Base-by-base conservation (phyloP, 2,797 vertebrate species). In the Neoniphon sammara region DNA sequence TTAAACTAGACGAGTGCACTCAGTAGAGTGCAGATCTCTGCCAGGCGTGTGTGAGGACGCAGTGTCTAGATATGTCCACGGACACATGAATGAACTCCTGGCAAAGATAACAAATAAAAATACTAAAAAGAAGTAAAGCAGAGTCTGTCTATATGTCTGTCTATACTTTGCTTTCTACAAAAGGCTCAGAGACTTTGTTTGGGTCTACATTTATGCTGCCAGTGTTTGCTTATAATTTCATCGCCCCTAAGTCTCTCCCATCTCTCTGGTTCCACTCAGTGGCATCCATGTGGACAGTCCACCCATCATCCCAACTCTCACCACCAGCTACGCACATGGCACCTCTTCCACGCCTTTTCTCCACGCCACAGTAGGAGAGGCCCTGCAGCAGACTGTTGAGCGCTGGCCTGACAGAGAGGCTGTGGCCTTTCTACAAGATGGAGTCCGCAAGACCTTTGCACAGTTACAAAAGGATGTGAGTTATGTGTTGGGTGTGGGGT, bases 401-500 rank as follows among this genome's bases (percentile, higher is more conserved):
- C 91, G 73, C 7, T 75, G 83, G 21, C 97, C 97, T 0, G 91
- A 97, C 73, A 87, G 84, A 0, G 95, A 98, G n/a, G 97, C 97
- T 0, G 0, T 96, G 76, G 89, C 88, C 0, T 95, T 96, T 50
- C 0, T 89, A 20, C 77, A 92, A 0, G 94, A 94, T 0, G 93
- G 93, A 2, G 20, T 96, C 82, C 93, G 96, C 61, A 94, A 95
- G 84, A 98, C 95, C 0, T 99, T 97, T 70, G 91, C 94, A n/a
- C 92, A 96, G 81, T 87, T 99, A 53, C 95, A 95, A 60, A 86
- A 95, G 63, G 96, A 98, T 62, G 97, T 98, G 78, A 93, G 96
- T 92, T 2, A 34, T 11, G 14, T 34, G 0, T 15, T 27, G 14
- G 4, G 8, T 42, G 46, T 27, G 23, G 23, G 21, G 21, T 54